Percentiles rank a stretch among this genome's conserved stretches.
Evolutionary conservation across 2,888 invertebrate species (phyloP).

Genomic region (Drosophila mercatorum): DNA sequence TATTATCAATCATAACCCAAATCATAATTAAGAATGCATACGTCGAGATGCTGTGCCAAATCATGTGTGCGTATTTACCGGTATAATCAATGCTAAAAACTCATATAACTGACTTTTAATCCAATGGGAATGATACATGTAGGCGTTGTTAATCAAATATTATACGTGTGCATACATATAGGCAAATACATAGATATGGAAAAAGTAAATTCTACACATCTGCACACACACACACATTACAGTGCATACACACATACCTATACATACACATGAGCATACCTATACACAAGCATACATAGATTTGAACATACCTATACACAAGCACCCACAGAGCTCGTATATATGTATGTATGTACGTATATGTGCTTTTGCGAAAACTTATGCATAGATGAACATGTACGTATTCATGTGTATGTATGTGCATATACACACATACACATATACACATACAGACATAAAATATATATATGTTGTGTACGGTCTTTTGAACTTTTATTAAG

Average conservation of each 20-base stretch:
- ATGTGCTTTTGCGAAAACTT: not conserved
- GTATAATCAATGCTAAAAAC: constrained; percentile 22
- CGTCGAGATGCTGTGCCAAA: constrained; percentile 6
- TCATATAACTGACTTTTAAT: not conserved
- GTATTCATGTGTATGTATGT: not conserved
- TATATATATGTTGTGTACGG: not conserved
- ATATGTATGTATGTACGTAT: not conserved
- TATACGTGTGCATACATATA: not conserved
- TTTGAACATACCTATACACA: not conserved
- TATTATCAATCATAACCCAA: not conserved
- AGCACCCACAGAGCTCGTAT: not conserved
- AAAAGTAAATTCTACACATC: not conserved
- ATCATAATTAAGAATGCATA: not conserved
- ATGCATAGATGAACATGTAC: not conserved
- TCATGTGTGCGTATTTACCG: constrained; percentile 25
- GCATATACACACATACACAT: not conserved
- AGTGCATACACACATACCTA: not conserved
- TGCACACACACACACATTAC: not conserved
- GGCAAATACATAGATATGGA: not conserved
- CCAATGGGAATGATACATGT: not conserved
- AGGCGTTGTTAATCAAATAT: not conserved
- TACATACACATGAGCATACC: not conserved
- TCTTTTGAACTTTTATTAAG: not conserved
- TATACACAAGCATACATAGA: not conserved
- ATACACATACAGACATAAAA: not conserved